Percentiles rank a stretch among this genome's conserved stretches.
phyloP scores from a whole-genome alignment of 2,113 vertebrate species.

The Daboia siamensis region DNA sequence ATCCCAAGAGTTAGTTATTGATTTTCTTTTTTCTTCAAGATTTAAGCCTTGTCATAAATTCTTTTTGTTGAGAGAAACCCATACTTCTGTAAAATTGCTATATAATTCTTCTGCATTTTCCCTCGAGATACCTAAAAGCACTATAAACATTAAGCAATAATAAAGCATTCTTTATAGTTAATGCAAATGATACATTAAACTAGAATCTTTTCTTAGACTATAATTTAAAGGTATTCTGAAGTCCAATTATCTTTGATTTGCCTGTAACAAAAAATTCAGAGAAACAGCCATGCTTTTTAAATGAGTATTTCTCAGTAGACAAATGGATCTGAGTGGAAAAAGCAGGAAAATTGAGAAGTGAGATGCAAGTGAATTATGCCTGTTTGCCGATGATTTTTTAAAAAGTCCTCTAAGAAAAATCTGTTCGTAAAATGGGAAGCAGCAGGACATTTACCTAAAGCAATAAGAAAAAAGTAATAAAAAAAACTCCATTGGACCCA shows the following conservation, averaged over 20 bases:
- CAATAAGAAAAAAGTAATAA: neutral
- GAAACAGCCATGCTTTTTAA: slow-evolving; percentile 62
- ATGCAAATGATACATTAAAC: slow-evolving; percentile 67
- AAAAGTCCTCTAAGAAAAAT: slow-evolving; percentile 10
- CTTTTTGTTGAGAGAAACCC: slow-evolving; percentile 40
- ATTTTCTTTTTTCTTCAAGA: slow-evolving; percentile 50
- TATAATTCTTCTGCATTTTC: slow-evolving; percentile 50
- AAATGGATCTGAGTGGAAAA: slow-evolving; percentile 45
- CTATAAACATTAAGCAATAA: slow-evolving; percentile 62
- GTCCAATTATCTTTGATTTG: slow-evolving; percentile 72
- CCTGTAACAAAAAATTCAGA: slow-evolving; percentile 62
- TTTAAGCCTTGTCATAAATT: slow-evolving; percentile 55
- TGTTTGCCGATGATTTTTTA: slow-evolving; percentile 25
- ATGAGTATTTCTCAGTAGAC: slow-evolving; percentile 60
- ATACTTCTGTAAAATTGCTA: slow-evolving; percentile 42
- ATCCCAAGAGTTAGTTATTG: slow-evolving; percentile 36
- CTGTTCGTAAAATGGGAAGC: slow-evolving; percentile 34
- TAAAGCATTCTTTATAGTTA: slow-evolving; percentile 60
- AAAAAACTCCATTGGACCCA: neutral
- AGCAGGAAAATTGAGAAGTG: slow-evolving; percentile 7
- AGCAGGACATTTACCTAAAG: neutral
- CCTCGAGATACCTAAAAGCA: slow-evolving; percentile 39
- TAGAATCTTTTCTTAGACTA: slow-evolving; percentile 62
- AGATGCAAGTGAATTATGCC: neutral
- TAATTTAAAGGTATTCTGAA: slow-evolving; percentile 70